A percentile compares a stretch with the other conserved stretches of the same genome.
Evolutionary conservation across 2,888 invertebrate genomes (phyloP).

Genomic region (Drosophila paranaensis): DNA sequence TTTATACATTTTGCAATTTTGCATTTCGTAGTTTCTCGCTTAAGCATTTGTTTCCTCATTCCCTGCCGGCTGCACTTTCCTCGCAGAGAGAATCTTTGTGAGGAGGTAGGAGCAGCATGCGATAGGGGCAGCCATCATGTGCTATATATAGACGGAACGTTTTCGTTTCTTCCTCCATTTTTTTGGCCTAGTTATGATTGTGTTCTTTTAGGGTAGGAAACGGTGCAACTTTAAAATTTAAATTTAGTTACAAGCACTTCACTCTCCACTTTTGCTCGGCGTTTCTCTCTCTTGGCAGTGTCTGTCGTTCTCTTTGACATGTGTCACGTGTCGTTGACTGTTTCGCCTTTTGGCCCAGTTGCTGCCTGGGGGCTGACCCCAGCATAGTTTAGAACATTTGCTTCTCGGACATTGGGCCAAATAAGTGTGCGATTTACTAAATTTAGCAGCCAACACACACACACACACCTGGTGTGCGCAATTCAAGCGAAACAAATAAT

Average conservation of each 20-base stretch:
- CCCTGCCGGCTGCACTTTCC: constrained; percentile 54
- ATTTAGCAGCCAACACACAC: constrained; percentile 62
- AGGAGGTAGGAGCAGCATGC: neutral
- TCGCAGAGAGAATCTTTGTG: neutral
- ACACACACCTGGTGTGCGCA: constrained; percentile 51
- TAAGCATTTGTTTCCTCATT: constrained; percentile 75
- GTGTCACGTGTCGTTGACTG: constrained; percentile 74
- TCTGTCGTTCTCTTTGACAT: constrained; percentile 18
- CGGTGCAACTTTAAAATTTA: constrained; percentile 41
- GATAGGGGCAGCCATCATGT: constrained; percentile 38
- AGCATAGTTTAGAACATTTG: constrained; percentile 73
- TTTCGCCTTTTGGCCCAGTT: constrained; percentile 78
- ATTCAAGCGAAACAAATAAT: constrained; percentile 58
- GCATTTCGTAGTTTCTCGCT: constrained; percentile 33
- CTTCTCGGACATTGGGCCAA: constrained; percentile 77
- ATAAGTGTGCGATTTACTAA: constrained; percentile 80
- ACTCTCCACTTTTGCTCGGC: neutral
- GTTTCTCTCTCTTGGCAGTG: neutral
- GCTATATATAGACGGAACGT: constrained; percentile 42
- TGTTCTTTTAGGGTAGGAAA: constrained; percentile 50
- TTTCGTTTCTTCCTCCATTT: constrained; percentile 16
- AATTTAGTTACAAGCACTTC: constrained; percentile 28
- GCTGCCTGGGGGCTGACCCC: constrained; percentile 62
- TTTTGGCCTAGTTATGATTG: constrained; percentile 56
- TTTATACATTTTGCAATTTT: constrained; percentile 61